These are phyloP conservation scores for Cryptoblepharus egeriae DNA, from an alignment of 2,797 vertebrate species.

Conservation along the genomic window DNA sequence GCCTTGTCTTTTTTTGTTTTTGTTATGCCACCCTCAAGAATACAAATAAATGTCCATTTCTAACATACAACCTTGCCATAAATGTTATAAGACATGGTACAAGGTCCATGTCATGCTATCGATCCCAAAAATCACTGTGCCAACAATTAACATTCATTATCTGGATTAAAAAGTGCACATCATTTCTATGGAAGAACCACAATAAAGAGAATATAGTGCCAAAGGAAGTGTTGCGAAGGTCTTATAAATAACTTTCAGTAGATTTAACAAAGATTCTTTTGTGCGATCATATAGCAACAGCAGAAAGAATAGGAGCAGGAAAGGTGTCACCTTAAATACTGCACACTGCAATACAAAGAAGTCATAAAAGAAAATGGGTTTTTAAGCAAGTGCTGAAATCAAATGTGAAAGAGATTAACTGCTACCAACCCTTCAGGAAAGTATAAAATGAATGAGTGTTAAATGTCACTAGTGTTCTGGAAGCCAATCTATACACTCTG, in stretches of 20 bases:
- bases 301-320: conserved; percentile 4
- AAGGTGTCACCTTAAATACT: not conserved
- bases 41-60: not conserved
- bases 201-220: not conserved
- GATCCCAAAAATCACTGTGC: not conserved
- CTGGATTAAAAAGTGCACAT: not conserved
- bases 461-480: rapidly evolving
- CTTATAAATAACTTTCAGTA: conserved; percentile 24
- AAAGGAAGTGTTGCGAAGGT: not conserved
- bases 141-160: not conserved
- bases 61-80: not conserved
- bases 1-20: too few species aligned
- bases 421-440: not conserved
- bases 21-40: too few species aligned
- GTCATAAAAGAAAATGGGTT: not conserved
- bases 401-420: conserved; percentile 3
- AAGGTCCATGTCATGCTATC: not conserved
- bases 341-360: not conserved
- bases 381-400: conserved; percentile 14
- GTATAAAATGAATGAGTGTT: not conserved
- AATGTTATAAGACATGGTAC: too few species aligned
- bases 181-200: not conserved
- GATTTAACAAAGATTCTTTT: conserved; percentile 27
- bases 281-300: not conserved
- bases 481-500: conserved; percentile 23